Base-by-base conservation (phyloP, 2,797 vertebrate species). In the Pangasius larnaudii region DNA sequence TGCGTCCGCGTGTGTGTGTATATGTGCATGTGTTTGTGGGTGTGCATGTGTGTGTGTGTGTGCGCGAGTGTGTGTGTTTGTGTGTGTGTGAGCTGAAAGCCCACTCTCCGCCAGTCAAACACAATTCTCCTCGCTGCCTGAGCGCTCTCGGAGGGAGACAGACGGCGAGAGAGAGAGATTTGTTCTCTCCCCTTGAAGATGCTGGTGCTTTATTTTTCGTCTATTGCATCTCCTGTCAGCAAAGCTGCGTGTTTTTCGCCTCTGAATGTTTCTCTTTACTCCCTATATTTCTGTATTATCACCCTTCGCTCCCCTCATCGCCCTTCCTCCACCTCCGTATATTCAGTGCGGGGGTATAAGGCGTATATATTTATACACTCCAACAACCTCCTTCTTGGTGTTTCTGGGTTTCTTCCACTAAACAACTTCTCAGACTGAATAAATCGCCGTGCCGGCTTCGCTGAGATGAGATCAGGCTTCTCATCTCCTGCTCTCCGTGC, bases 261-360 rank as follows among this genome's bases (percentile, higher is more conserved):
- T 96, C 96, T 94, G 95, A 96, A 96, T 95, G 92, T 96, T 97
- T 97, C 95, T 96, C 95, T 97, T 97, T 97, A 95, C 96, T 96
- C 95, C 95, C 95, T 95, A 96, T 97, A 97, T 97, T 95, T 95
- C 94, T 96, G 96, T 96, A 97, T 98, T 97, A 97, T 97, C 96
- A 96, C 95, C 94, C 96, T 95, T 51, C 89, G 92, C 93, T 80
- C 93, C 71, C 94, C 94, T 95, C 61, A 5, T 30, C 61, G 0
- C 22, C 93, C 93, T 95, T 87, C 87, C 88, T 89, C 85, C 79
- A 80, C 92, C 90, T 51, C 91, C 86, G 89, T 91, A 88, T 91
- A 89, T 95, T 95, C 95, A 91, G 94, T 94, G 93, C 94, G 87
- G 13, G 65, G 93, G 65, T 84, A 84, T 67, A 67, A 49, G 30